phyloP scores from a whole-genome alignment of 1,140 invertebrate genomes.

The Drosophila sechellia region DNA sequence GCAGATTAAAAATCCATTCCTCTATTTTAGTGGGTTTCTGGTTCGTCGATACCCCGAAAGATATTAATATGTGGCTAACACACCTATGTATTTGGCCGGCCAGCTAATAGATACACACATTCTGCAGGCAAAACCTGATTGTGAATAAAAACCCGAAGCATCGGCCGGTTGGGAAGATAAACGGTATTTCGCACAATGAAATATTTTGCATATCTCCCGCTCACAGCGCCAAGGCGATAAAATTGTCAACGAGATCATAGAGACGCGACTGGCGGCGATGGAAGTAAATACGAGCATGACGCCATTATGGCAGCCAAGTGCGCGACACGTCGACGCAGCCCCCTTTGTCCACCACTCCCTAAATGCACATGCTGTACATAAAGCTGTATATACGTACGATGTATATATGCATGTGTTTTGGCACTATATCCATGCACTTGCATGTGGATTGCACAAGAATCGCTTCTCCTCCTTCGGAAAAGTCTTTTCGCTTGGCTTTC shows the following conservation, averaged over 20 bases:
- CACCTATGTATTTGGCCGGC: conserved; percentile 1
- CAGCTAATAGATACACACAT: conserved; percentile 5
- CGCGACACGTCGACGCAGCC: conserved; percentile 63
- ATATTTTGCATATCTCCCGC: conserved; percentile 82
- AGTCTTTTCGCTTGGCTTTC: conserved; percentile 49
- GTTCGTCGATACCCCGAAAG: background rate
- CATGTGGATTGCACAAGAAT: conserved; percentile 45
- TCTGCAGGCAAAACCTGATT: conserved; percentile 35
- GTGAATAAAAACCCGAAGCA: conserved; percentile 7
- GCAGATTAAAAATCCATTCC: conserved; percentile 26
- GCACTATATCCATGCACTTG: conserved; percentile 26
- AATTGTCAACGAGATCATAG: conserved; percentile 84
- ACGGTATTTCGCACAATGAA: conserved; percentile 75
- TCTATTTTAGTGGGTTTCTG: background rate
- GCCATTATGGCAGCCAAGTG: conserved; percentile 79
- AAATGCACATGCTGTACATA: conserved; percentile 28
- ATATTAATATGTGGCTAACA: conserved; percentile 16
- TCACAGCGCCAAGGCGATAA: conserved; percentile 68
- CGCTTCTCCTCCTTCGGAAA: conserved; percentile 9
- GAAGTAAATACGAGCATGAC: conserved; percentile 83
- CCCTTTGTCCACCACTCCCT: background rate
- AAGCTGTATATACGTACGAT: conserved; percentile 12
- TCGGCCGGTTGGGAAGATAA: conserved; percentile 51
- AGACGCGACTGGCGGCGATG: conserved; percentile 75
- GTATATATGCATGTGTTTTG: conserved; percentile 4